phyloP scores from a whole-genome alignment of 2,113 vertebrate species.

The Megaceryle torquata region DNA sequence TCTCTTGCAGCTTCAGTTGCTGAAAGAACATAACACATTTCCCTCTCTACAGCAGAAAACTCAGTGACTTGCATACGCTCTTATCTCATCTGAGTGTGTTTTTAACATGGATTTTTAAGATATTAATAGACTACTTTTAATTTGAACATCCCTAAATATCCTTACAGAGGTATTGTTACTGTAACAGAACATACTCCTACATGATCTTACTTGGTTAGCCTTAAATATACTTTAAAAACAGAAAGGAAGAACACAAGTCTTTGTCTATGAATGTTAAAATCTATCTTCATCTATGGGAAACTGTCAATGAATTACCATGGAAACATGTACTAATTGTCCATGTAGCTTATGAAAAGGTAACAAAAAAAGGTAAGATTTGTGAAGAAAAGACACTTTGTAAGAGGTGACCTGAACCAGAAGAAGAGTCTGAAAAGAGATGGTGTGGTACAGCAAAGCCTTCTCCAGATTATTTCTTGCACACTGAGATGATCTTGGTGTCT shows the following conservation, averaged over 20 bases:
- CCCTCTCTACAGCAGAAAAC: background rate
- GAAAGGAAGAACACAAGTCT: constrained; percentile 23
- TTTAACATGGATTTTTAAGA: constrained; percentile 3
- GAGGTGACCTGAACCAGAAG: background rate
- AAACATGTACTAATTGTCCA: constrained; percentile 63
- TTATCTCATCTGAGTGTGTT: constrained; percentile 6
- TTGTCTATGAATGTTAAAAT: constrained; percentile 31
- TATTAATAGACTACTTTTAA: constrained; percentile 48
- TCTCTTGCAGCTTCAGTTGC: background rate
- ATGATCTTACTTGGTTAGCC: constrained; percentile 30
- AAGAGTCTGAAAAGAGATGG: background rate
- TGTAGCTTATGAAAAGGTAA: constrained; percentile 23
- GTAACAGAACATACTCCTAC: constrained; percentile 46
- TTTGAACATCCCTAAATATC: constrained; percentile 24
- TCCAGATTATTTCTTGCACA: background rate
- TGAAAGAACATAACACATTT: background rate
- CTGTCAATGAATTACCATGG: background rate
- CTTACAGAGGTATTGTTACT: constrained; percentile 21
- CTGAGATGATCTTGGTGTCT: background rate
- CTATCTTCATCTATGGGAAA: constrained; percentile 34
- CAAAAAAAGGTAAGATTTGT: constrained; percentile 63
- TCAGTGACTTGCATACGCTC: background rate
- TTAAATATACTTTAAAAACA: constrained; percentile 47
- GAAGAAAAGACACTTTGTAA: constrained; percentile 15
- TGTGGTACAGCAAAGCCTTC: background rate